Base-by-base conservation (phyloP, 2,797 vertebrate species). In the Crocodylus rhombifer region DNA sequence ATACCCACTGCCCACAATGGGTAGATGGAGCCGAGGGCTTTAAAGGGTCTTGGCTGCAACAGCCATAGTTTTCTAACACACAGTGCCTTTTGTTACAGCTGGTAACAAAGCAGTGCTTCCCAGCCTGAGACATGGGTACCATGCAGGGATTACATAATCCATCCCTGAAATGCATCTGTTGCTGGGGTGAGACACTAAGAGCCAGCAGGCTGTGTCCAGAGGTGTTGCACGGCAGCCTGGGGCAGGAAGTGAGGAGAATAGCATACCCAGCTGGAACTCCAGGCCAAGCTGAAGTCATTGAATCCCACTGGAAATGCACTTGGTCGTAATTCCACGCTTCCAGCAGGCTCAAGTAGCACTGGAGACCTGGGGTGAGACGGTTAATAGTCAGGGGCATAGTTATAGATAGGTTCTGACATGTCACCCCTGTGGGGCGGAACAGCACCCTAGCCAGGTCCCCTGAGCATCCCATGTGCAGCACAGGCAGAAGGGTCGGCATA, bases 331-430 rank as follows among this genome's bases (percentile, higher is more conserved):
- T 94, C 92, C 51, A 0, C 91, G 94, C 95, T 1, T 83, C 87
- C 82, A 51, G n/a, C 85, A 85, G 82, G 87, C 93, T 97, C 96
- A 89, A 92, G 94, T 96, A 95, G 85, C 79, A 81, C 95, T 91
- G 95, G 93, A 94, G 90, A 86, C 91, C 91, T 12, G 3, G 33
- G 93, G 88, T 90, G 78, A 89, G 95, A 80, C 89, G 91, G 17
- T 94, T 87, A 81, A 63, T 91, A 58, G 57, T 80, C 78, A 77
- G 92, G 80, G 86, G 28, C 14, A 9, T 28, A 2, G 82, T 69
- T 89, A 51, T 51, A 51, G 42, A 51, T 9, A 11, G 42, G 42
- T 51, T 51, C 42, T 3, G 10, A 51, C 42, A 51, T 88, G 80
- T 28, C 60, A 82, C 86, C 80, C 21, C 42, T 86, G 84, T 26